Conservation (phyloP, 1,140 invertebrate species). For the Macrobrachium rosenbergii region DNA sequence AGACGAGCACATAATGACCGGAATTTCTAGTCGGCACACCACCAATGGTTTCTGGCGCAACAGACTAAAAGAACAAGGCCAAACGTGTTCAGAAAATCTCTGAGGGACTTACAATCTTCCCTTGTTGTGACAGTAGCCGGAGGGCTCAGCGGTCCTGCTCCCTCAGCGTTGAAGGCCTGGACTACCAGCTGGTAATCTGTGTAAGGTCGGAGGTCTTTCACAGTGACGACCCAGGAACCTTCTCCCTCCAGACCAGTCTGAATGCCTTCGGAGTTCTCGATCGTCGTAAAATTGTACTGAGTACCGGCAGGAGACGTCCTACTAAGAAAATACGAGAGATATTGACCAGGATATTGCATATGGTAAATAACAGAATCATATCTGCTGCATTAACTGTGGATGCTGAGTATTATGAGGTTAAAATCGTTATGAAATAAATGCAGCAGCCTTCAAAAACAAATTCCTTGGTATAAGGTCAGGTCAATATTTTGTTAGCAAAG, state of each 20-base stretch:
- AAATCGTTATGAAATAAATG: too few relatives aligned
- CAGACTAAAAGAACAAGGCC: not conserved
- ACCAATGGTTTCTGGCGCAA: not conserved
- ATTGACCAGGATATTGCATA: not conserved
- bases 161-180: constrained; percentile 71
- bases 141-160: constrained; percentile 81
- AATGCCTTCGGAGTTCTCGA: constrained; percentile 49
- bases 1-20: too few relatives aligned
- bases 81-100: not conserved
- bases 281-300: constrained; percentile 66
- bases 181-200: constrained; percentile 70
- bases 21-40: too few relatives aligned
- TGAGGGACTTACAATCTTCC: constrained; percentile 75
- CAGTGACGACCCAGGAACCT: constrained; percentile 51
- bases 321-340: not conserved
- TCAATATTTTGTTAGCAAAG: too few relatives aligned
- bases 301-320: constrained; percentile 24
- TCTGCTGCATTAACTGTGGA: too few relatives aligned
- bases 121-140: constrained; percentile 82
- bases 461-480: too few relatives aligned
- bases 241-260: constrained; percentile 31
- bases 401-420: too few relatives aligned
- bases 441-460: too few relatives aligned
- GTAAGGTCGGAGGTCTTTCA: constrained; percentile 66
- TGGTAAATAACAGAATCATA: too few relatives aligned